Conservation (phyloP, 2,797 vertebrate species). For the Rhynchonycteris naso region DNA sequence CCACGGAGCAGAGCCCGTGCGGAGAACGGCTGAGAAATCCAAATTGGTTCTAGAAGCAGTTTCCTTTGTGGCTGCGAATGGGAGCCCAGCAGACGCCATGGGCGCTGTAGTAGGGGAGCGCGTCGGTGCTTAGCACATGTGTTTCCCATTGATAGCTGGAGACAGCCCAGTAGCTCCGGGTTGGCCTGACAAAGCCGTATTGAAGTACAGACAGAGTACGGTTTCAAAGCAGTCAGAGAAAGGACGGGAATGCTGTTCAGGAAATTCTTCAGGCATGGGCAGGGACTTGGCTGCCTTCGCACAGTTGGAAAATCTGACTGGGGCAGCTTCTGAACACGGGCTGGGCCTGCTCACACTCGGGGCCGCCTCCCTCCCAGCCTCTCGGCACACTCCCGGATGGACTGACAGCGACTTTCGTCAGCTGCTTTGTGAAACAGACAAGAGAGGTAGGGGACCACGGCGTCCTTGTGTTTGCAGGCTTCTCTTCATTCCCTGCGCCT, state of each 20-base stretch:
- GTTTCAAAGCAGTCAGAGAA: constrained; percentile 88
- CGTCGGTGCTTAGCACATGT: constrained; percentile 84
- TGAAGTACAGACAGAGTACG: constrained; percentile 85
- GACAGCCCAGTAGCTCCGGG: constrained; percentile 88
- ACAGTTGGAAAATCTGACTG: constrained; percentile 95
- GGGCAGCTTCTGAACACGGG: constrained; percentile 87
- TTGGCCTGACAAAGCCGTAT: constrained; percentile 87
- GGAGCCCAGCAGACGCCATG: constrained; percentile 51
- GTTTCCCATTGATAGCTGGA: constrained; percentile 91
- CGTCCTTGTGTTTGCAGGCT: background rate
- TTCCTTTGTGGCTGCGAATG: constrained; percentile 7
- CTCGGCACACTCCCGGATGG: background rate
- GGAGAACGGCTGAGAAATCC: constrained; percentile 22
- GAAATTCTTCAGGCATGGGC: constrained; percentile 94
- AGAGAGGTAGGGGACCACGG: constrained; percentile 88
- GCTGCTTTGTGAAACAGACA: background rate
- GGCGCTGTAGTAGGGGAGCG: constrained; percentile 21
- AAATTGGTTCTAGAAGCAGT: constrained; percentile 20
- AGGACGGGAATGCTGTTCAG: constrained; percentile 90
- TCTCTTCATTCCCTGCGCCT: background rate
- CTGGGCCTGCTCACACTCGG: constrained; percentile 89
- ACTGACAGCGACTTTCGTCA: background rate
- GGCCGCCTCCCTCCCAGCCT: constrained; percentile 65
- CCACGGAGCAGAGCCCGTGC: background rate
- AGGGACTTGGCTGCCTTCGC: constrained; percentile 90